These are phyloP conservation scores for Mimachlamys varia DNA, from an alignment of 2,888 invertebrate species.

Conservation along the genomic window DNA sequence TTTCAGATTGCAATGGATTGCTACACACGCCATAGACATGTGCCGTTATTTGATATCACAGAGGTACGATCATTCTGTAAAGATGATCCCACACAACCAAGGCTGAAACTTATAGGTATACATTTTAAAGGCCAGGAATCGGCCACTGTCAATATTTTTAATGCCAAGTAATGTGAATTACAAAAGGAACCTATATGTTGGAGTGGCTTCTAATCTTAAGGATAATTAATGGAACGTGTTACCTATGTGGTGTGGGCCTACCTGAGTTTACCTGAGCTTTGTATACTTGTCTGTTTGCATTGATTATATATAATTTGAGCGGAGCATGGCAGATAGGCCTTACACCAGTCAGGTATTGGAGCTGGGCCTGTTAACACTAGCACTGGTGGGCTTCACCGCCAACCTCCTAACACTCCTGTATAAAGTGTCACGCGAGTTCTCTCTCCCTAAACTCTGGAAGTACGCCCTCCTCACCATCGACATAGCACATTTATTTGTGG, in stretches of 20 bases:
- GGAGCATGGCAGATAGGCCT: constrained; percentile 34
- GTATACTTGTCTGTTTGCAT: constrained; percentile 32
- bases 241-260: constrained; percentile 31
- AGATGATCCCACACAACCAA: constrained; percentile 10
- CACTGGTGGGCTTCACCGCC: constrained; percentile 60
- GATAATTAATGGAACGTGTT: constrained; percentile 34
- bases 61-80: neutral
- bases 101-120: neutral
- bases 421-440: constrained; percentile 64
- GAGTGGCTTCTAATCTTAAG: constrained; percentile 34
- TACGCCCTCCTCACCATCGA: constrained; percentile 67
- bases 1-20: constrained; percentile 28
- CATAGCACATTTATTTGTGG: constrained; percentile 62
- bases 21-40: constrained; percentile 21
- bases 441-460: constrained; percentile 72
- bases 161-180: constrained; percentile 36
- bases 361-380: constrained; percentile 51
- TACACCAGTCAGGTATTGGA: constrained; percentile 40
- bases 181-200: constrained; percentile 25
- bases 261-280: constrained; percentile 14
- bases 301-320: constrained; percentile 33
- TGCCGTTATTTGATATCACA: constrained; percentile 2
- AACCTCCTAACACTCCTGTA: constrained; percentile 61
- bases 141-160: constrained; percentile 36
- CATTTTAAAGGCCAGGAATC: constrained; percentile 17